Base-by-base conservation (phyloP, 1,140 invertebrate genomes). In the Diuraphis noxia region DNA sequence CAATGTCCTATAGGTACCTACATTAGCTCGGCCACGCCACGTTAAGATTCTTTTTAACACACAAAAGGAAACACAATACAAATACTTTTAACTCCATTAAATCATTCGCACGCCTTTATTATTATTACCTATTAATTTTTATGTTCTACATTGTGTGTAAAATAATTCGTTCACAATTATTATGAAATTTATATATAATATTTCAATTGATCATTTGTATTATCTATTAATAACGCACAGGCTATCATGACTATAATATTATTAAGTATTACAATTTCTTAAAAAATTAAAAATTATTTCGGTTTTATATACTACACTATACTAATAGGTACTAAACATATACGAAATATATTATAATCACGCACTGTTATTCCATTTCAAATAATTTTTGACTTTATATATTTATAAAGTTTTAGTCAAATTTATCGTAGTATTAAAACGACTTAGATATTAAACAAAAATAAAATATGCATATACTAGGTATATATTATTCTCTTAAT, bases 31-130 rank as follows among this genome's bases (percentile, higher is more conserved):
- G 63, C 52, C 30, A 72, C 56, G 87, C 56, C 38, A n/a, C 38
- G 38, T 88, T 88, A 89, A 89, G 21, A 77, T 77, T 72, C 17
- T 72, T 72, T 72, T 79, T 8, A 34, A 72, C 34, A 10, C 19
- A 89, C 88, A 89, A 89, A 49, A 77, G 40, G n/a, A 41, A 79
- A 41, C 34, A 49, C 87, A 41, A 82, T 72, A 38, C 52, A 38
- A 40, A 88, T 88, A 25, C 36, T n/a, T 72, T 56, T 72, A 88
- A 88, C 56, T 88, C 38, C 72, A 88, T 72, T 88, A 72, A 34
- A 72, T 72, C 36, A 34, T 63, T 41, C n/a, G 52, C 17, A 19
- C 25, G 56, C 17, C 17, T 43, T 77, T 41, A 9, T 21, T 43
- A 43, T 77, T 40, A 41, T 63, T 40, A n/a, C n/a, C n/a, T n/a